Percentiles rank a stretch among this genome's conserved stretches.
Conservation (phyloP, 2,888 invertebrate genomes). For the Sarcophaga subvicina region DNA sequence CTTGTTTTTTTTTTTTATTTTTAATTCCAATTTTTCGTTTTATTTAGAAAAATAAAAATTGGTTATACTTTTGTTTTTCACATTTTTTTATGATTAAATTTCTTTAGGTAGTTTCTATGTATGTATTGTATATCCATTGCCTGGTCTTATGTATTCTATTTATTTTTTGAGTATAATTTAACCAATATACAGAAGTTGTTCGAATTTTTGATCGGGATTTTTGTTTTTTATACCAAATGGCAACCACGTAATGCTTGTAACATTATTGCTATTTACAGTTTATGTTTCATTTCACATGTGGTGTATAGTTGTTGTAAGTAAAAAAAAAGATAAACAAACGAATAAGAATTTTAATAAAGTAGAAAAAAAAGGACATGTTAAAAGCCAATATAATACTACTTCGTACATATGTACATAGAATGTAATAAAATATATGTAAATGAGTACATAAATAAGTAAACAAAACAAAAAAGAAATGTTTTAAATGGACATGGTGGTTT, state of each 20-base stretch:
- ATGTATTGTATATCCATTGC: neutral
- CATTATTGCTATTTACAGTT: conserved; percentile 70
- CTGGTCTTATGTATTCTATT: neutral
- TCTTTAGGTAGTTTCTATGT: neutral
- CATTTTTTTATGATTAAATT: conserved; percentile 1
- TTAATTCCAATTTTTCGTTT: conserved; percentile 16
- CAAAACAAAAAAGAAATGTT: neutral
- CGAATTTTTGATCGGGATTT: neutral
- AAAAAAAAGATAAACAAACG: conserved; percentile 38
- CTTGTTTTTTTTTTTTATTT: neutral
- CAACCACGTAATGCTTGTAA: conserved; percentile 73
- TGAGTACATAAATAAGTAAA: neutral
- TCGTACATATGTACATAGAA: neutral
- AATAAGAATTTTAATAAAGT: conserved; percentile 14
- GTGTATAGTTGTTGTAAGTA: conserved; percentile 3
- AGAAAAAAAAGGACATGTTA: neutral
- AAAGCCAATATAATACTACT: conserved; percentile 29
- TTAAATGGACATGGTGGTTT: neutral
- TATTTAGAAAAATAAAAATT: conserved; percentile 5
- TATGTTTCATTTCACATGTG: conserved; percentile 9
- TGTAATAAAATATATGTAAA: neutral
- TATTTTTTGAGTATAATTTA: conserved; percentile 37
- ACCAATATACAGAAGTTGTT: conserved; percentile 43
- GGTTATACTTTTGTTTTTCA: neutral
- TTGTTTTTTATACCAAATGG: conserved; percentile 73